phyloP scores from a whole-genome alignment of 2,888 invertebrate genomes.

The Epistrophe grossulariae region DNA sequence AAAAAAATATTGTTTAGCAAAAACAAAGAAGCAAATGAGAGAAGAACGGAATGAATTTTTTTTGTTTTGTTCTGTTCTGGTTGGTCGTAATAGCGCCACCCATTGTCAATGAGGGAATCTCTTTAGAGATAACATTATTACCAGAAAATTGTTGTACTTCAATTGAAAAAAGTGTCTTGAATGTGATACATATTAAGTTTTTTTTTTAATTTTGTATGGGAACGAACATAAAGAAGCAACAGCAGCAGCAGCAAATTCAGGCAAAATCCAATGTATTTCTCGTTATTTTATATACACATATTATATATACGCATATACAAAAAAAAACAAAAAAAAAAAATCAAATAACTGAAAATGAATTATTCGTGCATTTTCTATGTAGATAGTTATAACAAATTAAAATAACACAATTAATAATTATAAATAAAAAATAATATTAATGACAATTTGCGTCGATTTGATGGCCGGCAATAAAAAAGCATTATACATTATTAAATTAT shows the following conservation, averaged over 20 bases:
- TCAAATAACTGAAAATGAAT: slow-evolving; percentile 50
- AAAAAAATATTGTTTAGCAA: not conserved
- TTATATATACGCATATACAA: slow-evolving; percentile 64
- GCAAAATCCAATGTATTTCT: slow-evolving; percentile 72
- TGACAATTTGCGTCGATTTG: slow-evolving; percentile 72
- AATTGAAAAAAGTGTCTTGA: slow-evolving; percentile 67
- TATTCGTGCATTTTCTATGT: slow-evolving; percentile 69
- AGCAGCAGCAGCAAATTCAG: slow-evolving; percentile 60
- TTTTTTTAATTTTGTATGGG: slow-evolving; percentile 51
- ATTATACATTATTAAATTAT: slow-evolving; percentile 63
- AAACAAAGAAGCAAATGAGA: not conserved
- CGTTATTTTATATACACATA: slow-evolving; percentile 72
- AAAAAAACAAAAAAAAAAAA: slow-evolving; percentile 36
- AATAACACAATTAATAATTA: slow-evolving; percentile 44
- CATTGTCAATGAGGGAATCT: slow-evolving; percentile 45
- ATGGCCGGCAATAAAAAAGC: slow-evolving; percentile 70
- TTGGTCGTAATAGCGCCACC: slow-evolving; percentile 1
- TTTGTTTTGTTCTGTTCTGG: slow-evolving; percentile 15
- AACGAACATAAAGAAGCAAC: slow-evolving; percentile 46
- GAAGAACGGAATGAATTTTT: not conserved
- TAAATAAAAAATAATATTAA: slow-evolving; percentile 47
- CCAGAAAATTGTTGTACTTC: slow-evolving; percentile 64
- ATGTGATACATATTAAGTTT: slow-evolving; percentile 71
- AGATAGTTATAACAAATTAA: slow-evolving; percentile 74
- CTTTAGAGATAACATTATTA: slow-evolving; percentile 61